These are phyloP conservation scores for Loxodonta africana DNA, from an alignment of 2,113 vertebrate genomes.

Conservation along the genomic window DNA sequence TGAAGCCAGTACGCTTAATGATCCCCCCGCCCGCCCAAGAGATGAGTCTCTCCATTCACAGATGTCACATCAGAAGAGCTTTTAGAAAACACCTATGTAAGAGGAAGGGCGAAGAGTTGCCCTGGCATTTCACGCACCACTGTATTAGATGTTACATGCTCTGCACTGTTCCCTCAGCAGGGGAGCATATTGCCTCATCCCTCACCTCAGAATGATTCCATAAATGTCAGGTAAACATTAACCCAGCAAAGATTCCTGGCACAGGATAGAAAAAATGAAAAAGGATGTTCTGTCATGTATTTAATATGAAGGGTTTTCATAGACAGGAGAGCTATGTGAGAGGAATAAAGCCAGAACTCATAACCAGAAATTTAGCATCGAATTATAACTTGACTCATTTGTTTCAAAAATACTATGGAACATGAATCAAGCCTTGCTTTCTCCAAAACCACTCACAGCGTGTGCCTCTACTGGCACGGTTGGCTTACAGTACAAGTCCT, in stretches of 20 bases:
- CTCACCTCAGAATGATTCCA: background rate
- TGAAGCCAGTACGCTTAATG: background rate
- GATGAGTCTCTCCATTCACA: background rate
- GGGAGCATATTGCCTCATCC: background rate
- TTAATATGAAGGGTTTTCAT: background rate
- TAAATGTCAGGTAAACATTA: conserved; percentile 52
- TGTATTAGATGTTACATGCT: conserved; percentile 1
- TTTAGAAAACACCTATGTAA: background rate
- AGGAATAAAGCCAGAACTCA: background rate
- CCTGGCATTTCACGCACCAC: conserved; percentile 56
- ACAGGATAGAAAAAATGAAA: background rate
- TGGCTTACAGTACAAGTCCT: background rate
- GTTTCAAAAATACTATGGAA: background rate
- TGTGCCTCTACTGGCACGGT: background rate
- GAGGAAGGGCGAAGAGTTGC: background rate
- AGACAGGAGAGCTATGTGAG: background rate
- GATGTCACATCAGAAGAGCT: background rate
- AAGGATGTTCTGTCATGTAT: background rate
- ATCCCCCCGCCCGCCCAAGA: background rate
- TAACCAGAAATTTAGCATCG: background rate
- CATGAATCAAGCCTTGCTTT: background rate
- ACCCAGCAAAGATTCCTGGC: background rate
- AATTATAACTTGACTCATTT: background rate
- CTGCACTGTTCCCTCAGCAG: background rate
- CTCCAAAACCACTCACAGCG: background rate